A percentile compares a stretch with the other conserved stretches of the same genome.
Conservation (phyloP, 2,797 vertebrate genomes). For the Setipinna tenuifilis region DNA sequence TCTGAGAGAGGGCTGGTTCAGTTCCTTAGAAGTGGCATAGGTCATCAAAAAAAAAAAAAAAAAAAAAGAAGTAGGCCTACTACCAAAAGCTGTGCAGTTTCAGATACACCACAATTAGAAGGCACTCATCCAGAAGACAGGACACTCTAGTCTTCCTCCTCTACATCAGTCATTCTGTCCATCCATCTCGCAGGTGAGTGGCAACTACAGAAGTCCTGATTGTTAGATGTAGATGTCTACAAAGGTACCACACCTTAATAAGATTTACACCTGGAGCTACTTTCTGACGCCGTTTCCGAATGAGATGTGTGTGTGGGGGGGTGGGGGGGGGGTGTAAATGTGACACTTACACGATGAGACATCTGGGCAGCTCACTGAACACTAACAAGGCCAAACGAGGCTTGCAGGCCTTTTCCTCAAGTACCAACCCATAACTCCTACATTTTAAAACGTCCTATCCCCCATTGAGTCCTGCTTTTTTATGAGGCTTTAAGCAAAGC, state of each 20-base stretch:
- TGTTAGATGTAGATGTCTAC: not conserved
- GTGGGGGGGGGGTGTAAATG: not conserved
- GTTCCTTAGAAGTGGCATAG: no score
- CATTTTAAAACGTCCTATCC: not conserved
- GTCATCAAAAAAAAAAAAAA: no score
- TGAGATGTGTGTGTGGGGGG: no score
- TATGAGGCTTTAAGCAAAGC: not conserved
- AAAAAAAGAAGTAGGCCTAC: no score
- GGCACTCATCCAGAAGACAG: no score
- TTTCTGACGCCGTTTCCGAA: not conserved
- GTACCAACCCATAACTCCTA: not conserved
- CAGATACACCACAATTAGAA: no score
- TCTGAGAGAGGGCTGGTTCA: no score
- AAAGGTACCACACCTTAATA: not conserved
- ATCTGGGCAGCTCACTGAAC: not conserved
- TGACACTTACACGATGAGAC: not conserved
- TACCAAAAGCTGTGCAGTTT: no score
- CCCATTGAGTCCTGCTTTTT: not conserved
- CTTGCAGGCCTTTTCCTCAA: not conserved
- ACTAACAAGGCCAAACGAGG: not conserved
- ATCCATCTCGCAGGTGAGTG: no score
- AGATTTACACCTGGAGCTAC: not conserved
- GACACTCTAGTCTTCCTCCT: no score
- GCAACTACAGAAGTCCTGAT: not conserved
- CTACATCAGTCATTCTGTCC: no score